phyloP scores from a whole-genome alignment of 2,888 invertebrate species.

The Prosopocoilus inquinatus region DNA sequence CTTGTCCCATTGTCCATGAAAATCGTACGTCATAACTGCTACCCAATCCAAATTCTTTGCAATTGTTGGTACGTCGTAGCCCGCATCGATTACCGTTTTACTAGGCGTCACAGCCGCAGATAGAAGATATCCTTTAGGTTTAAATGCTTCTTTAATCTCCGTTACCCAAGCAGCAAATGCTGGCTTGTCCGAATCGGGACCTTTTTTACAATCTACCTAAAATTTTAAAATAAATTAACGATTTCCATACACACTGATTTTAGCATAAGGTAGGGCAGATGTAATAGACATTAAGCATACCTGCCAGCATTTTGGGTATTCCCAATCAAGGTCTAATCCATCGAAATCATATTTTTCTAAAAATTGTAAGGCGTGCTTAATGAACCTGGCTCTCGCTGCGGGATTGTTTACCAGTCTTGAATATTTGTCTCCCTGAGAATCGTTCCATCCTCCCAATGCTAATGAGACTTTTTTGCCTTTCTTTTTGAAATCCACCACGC shows the following conservation, averaged over 20 bases:
- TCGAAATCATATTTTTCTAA: slow-evolving; percentile 81
- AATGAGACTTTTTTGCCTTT: slow-evolving; percentile 81
- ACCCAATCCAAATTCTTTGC: slow-evolving; percentile 83
- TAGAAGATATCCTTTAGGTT: slow-evolving; percentile 58
- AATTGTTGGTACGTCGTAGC: slow-evolving; percentile 76
- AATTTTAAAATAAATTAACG: slow-evolving; percentile 19
- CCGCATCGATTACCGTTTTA: slow-evolving; percentile 82
- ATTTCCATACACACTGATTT: background rate
- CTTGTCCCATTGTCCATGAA: slow-evolving; percentile 90
- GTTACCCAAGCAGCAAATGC: slow-evolving; percentile 72
- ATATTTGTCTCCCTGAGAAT: slow-evolving; percentile 88
- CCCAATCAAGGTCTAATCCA: slow-evolving; percentile 95
- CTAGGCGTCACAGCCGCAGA: slow-evolving; percentile 86
- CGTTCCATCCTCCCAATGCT: slow-evolving; percentile 95
- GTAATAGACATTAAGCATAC: slow-evolving; percentile 42
- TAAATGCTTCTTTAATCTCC: slow-evolving; percentile 62
- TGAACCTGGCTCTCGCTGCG: slow-evolving; percentile 68
- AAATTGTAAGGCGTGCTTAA: slow-evolving; percentile 72
- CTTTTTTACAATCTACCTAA: slow-evolving; percentile 81
- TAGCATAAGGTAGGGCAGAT: background rate
- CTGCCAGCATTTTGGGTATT: slow-evolving; percentile 90
- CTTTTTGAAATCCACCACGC: slow-evolving; percentile 74
- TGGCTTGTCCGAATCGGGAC: slow-evolving; percentile 79
- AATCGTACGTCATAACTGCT: slow-evolving; percentile 90
- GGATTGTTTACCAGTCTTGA: slow-evolving; percentile 79